Base-by-base conservation (phyloP, 2,113 vertebrate species). In the Eolophus roseicapilla region DNA sequence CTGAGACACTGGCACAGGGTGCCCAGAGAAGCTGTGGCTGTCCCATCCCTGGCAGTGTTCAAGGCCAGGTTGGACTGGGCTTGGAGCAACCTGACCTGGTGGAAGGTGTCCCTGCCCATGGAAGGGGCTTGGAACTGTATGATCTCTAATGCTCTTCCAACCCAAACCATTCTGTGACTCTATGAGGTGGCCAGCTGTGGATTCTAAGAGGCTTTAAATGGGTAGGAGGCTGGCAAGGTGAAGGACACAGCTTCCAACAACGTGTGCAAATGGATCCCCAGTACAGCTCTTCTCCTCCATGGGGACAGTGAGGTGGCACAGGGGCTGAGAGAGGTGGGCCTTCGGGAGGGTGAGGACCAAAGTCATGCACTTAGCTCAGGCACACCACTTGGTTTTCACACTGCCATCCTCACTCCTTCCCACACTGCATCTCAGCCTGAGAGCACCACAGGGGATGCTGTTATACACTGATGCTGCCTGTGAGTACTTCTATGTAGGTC, bases 391-490 rank as follows among this genome's bases (percentile, higher is more conserved):
- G 53, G 15, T 47, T 69, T 69, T 44, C 17, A 55, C 41, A 46
- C 35, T 46, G 64, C 29, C 43, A 31, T 27, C 59, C 47, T 59
- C 24, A 31, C 47, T 74, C 31, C 43, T 73, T 52, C 41, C 67
- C 75, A 43, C 43, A 11, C 41, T 15, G 69, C 44, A 23, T 33
- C 62, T 73, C 71, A n/a, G 39, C 12, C 80, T 33, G 43, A 70
- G 24, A 5, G 11, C 6, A 19, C 55, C 73, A 6, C 31, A 39
- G n/a, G 11, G 17, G 55, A 77, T 33, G 24, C 27, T 3, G 5
- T 63, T 39, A 20, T 2, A 59, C 20, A 7, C 25, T 15, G 4
- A 6, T 15, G 75, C 59, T 3, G 18, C 43, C 46, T 1, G 0
- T 6, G 18, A 74, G 41, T 19, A 41, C 3, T 2, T 57, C 50